phyloP scores from a whole-genome alignment of 2,888 invertebrate species.

The Euplexia lucipara region DNA sequence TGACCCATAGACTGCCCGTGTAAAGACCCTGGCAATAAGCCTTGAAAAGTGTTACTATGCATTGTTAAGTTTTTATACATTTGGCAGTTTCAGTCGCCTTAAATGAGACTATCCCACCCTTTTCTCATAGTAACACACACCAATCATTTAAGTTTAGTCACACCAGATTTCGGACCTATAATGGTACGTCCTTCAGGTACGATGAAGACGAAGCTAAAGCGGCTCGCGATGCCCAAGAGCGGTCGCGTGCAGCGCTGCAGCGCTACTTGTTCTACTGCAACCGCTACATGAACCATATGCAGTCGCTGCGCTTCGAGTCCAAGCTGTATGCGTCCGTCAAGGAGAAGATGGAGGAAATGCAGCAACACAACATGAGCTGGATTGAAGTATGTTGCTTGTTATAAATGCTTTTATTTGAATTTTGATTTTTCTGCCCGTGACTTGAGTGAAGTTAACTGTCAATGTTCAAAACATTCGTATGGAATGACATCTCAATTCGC shows the following conservation, averaged over 20 bases:
- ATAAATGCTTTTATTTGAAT: neutral
- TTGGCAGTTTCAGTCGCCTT: too few relatives aligned
- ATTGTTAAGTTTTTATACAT: too few relatives aligned
- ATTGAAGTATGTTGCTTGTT: constrained; percentile 94
- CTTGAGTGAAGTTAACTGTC: too few relatives aligned
- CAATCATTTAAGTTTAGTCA: constrained; percentile 1
- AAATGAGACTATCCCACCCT: too few relatives aligned
- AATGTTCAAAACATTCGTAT: too few relatives aligned
- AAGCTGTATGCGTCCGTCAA: constrained; percentile 99
- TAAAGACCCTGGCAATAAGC: too few relatives aligned
- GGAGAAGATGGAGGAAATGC: constrained; percentile 99
- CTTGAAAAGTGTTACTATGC: too few relatives aligned
- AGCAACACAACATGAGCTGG: constrained; percentile 99
- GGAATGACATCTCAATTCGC: too few relatives aligned
- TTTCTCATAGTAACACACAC: neutral
- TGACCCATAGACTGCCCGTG: too few relatives aligned
- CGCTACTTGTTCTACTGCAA: constrained; percentile 99
- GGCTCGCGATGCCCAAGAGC: constrained; percentile 98
- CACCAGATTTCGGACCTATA: neutral
- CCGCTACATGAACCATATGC: constrained; percentile 99
- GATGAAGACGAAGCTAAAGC: constrained; percentile 99
- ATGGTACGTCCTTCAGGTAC: constrained; percentile 87
- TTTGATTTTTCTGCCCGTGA: neutral
- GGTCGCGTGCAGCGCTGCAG: constrained; percentile 97
- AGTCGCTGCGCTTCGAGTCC: constrained; percentile 99